Evolutionary conservation across 2,113 vertebrate genomes (phyloP).

Genomic region (Trinectes maculatus): DNA sequence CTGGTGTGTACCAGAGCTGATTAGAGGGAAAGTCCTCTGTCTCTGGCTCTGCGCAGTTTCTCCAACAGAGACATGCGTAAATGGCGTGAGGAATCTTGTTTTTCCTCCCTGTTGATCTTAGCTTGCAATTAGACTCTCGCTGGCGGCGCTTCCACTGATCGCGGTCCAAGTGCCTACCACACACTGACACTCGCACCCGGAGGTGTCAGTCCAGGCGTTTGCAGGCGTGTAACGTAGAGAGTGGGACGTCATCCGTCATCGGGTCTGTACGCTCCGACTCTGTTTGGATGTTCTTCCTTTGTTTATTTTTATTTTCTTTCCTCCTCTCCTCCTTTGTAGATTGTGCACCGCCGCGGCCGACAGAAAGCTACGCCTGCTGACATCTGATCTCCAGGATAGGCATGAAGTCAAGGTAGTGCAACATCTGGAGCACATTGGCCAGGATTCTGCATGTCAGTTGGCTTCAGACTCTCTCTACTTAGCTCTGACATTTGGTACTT

Average conservation of each 20-base stretch:
- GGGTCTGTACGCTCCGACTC: neutral
- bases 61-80: slow-evolving; percentile 51
- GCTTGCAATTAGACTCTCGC: slow-evolving; percentile 75
- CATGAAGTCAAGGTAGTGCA: slow-evolving; percentile 90
- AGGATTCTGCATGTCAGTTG: slow-evolving; percentile 46
- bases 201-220: slow-evolving; percentile 52
- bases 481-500: slow-evolving; percentile 48
- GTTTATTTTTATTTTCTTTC: slow-evolving; percentile 50
- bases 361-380: slow-evolving; percentile 89
- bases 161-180: slow-evolving; percentile 60
- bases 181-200: slow-evolving; percentile 49
- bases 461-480: slow-evolving; percentile 40
- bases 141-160: slow-evolving; percentile 62
- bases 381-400: slow-evolving; percentile 91
- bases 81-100: slow-evolving; percentile 72
- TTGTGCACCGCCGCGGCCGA: slow-evolving; percentile 94
- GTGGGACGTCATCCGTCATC: slow-evolving; percentile 36
- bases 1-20: slow-evolving; percentile 67
- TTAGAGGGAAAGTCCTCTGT: slow-evolving; percentile 73
- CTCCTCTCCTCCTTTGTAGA: slow-evolving; percentile 72
- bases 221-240: slow-evolving; percentile 27
- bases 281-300: slow-evolving; percentile 48
- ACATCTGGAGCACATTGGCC: slow-evolving; percentile 67
- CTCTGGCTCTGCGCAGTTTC: slow-evolving; percentile 39
- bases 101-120: slow-evolving; percentile 74